Evolutionary conservation across 2,888 invertebrate genomes (phyloP), one percentile per base, ranked within the genome.

Genomic region (Orchestes rusci): DNA sequence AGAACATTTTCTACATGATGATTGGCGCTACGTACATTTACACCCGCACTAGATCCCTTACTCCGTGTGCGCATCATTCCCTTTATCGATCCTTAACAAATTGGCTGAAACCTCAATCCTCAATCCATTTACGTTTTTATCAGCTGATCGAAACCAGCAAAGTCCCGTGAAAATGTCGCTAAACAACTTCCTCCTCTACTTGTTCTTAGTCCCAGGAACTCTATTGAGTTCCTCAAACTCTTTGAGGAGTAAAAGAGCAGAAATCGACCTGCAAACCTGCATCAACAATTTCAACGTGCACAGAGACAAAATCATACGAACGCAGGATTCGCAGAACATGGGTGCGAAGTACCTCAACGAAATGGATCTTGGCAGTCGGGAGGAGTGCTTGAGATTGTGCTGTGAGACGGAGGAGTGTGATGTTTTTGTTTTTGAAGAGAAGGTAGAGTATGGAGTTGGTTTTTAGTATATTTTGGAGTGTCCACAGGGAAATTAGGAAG

Each of bases 391-490:
- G 60, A 76, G 82, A 39, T 76, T 89, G 51, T 93, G 93, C 71
- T 93, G 92, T 70, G 83, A 87, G 68, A 90, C 89, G 2, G 80
- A 82, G 37, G 70, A 78, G 50, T 93, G 93, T 68, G 91, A 93
- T 68, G 90, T 92, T 16, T 92, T 90, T 67, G 85, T 93, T 55
- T 93, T 85, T 64, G 92, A 93, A 67, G 88, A 92, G 64, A 92
- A 90, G 80, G 89, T 87, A 62, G 61, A 62, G n/a, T 5, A 23
- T 23, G 10, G 18, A 10, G 8, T 10, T 3, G 2, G 35, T 18
- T 3, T 23, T 23, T 23, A 23, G 33, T 3, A 10, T 29, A 3
- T n/a, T 12, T 29, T 29, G 29, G 13, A 3, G 13, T 12, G 13
- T 29, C n/a, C 13, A 12, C 13, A 29, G 13, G 13, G 7, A 29